Evolutionary conservation across 2,797 vertebrate species (phyloP).

Genomic region (Brachymystax lenok): DNA sequence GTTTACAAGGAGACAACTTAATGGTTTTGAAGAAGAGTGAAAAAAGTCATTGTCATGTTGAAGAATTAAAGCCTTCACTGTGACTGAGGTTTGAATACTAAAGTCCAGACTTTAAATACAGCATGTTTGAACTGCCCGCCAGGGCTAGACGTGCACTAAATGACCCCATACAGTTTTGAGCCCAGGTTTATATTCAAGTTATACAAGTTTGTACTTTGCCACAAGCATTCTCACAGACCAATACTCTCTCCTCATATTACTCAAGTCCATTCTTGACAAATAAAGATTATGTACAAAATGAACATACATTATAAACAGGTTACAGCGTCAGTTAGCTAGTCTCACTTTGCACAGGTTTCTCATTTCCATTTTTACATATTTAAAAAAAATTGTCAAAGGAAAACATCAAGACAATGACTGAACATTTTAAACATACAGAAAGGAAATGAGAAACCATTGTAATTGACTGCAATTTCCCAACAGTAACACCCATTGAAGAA

Average conservation of each 20-base stretch:
- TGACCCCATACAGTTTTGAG: conserved; percentile 14
- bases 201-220: not conserved
- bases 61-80: conserved; percentile 56
- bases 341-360: not conserved
- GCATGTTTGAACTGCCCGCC: conserved; percentile 52
- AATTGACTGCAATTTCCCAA: not conserved
- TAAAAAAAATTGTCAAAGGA: too few species aligned
- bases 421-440: too few species aligned
- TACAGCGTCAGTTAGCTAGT: conserved; percentile 1
- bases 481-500: conserved; percentile 21
- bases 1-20: conserved; percentile 55
- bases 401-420: too few species aligned
- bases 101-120: conserved; percentile 47
- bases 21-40: conserved; percentile 43
- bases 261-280: conserved; percentile 38
- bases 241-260: not conserved
- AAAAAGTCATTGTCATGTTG: conserved; percentile 35
- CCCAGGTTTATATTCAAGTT: not conserved
- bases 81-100: conserved; percentile 53
- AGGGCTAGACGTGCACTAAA: conserved; percentile 51
- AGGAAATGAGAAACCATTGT: too few species aligned
- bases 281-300: not conserved
- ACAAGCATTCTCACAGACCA: not conserved
- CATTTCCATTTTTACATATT: not conserved
- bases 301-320: not conserved